Percentiles rank a stretch among this genome's conserved stretches.
These are phyloP conservation scores for Nicator chloris DNA, from an alignment of 2,113 vertebrate genomes.

Conservation along the genomic window DNA sequence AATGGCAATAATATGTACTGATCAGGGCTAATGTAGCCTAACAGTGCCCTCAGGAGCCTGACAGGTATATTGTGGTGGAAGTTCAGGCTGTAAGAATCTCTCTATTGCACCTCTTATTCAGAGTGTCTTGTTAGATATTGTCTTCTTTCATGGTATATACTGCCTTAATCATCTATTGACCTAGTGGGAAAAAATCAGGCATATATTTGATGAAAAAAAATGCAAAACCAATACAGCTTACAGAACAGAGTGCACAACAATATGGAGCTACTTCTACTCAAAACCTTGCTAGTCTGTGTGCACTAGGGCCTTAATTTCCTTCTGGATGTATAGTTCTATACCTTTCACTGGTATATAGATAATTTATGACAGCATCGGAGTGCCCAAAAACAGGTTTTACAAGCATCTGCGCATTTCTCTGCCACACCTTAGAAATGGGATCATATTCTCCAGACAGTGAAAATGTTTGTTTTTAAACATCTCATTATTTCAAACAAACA, in stretches of 20 bases:
- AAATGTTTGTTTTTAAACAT: background rate
- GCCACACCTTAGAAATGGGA: background rate
- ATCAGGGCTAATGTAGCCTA: background rate
- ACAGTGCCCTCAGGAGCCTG: background rate
- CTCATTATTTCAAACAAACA: background rate
- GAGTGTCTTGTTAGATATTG: background rate
- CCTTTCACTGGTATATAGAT: background rate
- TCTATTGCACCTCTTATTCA: background rate
- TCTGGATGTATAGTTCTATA: background rate
- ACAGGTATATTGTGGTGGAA: background rate
- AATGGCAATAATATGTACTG: background rate
- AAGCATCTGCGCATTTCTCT: background rate
- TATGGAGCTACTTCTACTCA: background rate
- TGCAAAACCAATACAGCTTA: background rate
- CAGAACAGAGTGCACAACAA: background rate
- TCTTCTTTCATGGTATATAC: background rate
- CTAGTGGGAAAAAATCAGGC: background rate
- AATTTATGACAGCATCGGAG: background rate
- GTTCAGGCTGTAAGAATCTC: background rate
- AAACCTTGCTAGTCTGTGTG: background rate
- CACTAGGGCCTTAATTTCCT: background rate
- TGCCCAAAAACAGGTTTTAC: background rate
- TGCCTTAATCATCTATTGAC: background rate
- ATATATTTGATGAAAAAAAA: background rate
- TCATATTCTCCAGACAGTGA: background rate